Evolutionary conservation across 1,140 invertebrate species (phyloP).

Genomic region (Drosophila rhopaloa): DNA sequence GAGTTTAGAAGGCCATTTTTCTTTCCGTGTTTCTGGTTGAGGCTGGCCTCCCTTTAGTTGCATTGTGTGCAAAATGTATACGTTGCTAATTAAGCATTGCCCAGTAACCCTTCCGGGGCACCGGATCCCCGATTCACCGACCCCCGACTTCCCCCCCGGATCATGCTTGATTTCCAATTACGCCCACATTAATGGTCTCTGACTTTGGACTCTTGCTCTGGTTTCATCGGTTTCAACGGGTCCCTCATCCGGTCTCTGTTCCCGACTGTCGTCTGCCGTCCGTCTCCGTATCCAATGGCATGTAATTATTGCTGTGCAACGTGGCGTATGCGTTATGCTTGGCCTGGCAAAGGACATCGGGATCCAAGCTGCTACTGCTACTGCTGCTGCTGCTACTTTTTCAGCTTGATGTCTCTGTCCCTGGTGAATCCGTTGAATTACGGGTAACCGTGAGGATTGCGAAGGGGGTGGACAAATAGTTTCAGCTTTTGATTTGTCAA

Average conservation of each 20-base stretch:
- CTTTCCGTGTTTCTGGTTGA: slow-evolving; percentile 7
- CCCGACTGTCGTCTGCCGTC: not conserved
- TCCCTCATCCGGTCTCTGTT: slow-evolving; percentile 10
- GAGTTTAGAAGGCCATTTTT: too few relatives aligned
- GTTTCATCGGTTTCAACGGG: slow-evolving; percentile 18
- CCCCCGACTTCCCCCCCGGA: slow-evolving; percentile 10
- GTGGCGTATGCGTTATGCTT: slow-evolving; percentile 81
- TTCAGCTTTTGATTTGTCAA: slow-evolving; percentile 67
- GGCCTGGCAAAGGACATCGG: slow-evolving; percentile 60
- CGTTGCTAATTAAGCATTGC: slow-evolving; percentile 78
- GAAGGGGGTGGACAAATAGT: slow-evolving; percentile 46
- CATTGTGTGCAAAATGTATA: slow-evolving; percentile 81
- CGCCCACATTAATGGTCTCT: slow-evolving; percentile 79
- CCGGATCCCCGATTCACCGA: not conserved
- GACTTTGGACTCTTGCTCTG: slow-evolving; percentile 22
- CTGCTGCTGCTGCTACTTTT: slow-evolving; percentile 46
- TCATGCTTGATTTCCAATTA: slow-evolving; percentile 72
- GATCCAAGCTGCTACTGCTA: slow-evolving; percentile 5
- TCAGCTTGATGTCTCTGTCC: slow-evolving; percentile 25
- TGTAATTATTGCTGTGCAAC: slow-evolving; percentile 82
- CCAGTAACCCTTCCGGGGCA: slow-evolving; percentile 39
- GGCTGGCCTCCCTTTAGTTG: slow-evolving; percentile 33
- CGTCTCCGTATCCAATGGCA: slow-evolving; percentile 71
- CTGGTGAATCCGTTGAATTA: slow-evolving; percentile 38
- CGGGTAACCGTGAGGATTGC: slow-evolving; percentile 16